Base-by-base conservation (phyloP, 2,113 vertebrate genomes). In the Callopanchax toddi region DNA sequence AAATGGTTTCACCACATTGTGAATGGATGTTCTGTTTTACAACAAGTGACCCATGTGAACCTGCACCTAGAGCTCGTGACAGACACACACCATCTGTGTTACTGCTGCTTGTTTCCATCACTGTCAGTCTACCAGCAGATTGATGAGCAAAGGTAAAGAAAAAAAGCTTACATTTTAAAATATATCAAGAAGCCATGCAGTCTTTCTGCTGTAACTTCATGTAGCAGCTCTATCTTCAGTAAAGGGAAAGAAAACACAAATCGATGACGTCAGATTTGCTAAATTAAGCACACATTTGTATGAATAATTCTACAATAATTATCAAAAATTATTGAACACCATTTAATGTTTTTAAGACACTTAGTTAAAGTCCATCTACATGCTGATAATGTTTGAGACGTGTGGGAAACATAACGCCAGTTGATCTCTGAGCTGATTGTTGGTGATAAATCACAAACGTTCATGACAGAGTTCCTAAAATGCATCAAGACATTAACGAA, bases 31-130 rank as follows among this genome's bases (percentile, higher is more conserved):
- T 81, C 43, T 26, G 22, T 71, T 73, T 73, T 22, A 71, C 49
- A 43, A n/a, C n/a, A 43, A 40, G 34, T 25, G 26, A 57, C 57
- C 72, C 26, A 49, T n/a, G 44, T 13, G 34, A 60, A 51, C 54
- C 49, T 36, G 6, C n/a, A 43, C 54, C 54, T 53, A 20, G 20
- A 36, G 21, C 62, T 59, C 55, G 45, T 52, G 68, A 74, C 60
- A 25, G 42, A 70, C 60, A n/a, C 49, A 48, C 17, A 32, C 34
- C 76, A 80, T 62, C 59, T 72, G 67, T 29, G 52, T 26, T 42
- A 32, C 61, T 48, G 70, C 60, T 73, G 67, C 77, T 55, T 20
- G 39, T 21, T 56, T 34, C 36, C 23, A 53, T 81, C 85, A 69
- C 51, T 36, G 64, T 76, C 62, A 45, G 58, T 50, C 50, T 64